Evolutionary conservation across 2,113 vertebrate species (phyloP).

Genomic region (Fulica atra): DNA sequence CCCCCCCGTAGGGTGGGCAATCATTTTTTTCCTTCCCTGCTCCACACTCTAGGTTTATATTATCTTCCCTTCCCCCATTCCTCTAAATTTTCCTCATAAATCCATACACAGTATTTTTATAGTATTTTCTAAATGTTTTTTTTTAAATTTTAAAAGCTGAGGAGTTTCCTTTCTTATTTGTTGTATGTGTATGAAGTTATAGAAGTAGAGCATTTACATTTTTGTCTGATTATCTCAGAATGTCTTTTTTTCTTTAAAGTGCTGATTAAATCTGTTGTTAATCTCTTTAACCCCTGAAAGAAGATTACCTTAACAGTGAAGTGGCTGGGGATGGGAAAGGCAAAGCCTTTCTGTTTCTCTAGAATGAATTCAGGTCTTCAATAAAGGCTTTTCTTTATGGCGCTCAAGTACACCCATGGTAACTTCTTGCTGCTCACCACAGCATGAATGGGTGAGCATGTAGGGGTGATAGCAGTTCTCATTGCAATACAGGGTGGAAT

Average conservation of each 20-base stretch:
- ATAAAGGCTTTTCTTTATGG: not conserved
- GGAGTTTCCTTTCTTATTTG: not conserved
- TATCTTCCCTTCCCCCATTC: not conserved
- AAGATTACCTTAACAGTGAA: constrained; percentile 42
- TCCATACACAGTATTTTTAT: not conserved
- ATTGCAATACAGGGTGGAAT: not conserved
- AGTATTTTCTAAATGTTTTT: not conserved
- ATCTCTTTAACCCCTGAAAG: constrained; percentile 32
- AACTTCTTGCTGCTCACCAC: not conserved
- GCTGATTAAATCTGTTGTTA: constrained; percentile 35
- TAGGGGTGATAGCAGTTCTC: not conserved
- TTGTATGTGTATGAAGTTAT: not conserved
- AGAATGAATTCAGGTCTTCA: not conserved
- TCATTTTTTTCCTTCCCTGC: not conserved
- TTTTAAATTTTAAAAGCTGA: not conserved
- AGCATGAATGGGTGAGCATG: accelerated
- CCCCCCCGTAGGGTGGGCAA: not conserved
- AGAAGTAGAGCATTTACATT: not conserved
- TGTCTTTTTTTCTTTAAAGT: constrained; percentile 11
- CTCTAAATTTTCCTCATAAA: not conserved
- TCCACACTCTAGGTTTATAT: not conserved
- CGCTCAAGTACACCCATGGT: not conserved
- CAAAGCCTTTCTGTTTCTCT: not conserved
- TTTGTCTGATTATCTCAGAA: constrained; percentile 1
- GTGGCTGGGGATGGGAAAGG: not conserved